Conservation (phyloP, 2,888 invertebrate species). For the Tigriopus californicus region DNA sequence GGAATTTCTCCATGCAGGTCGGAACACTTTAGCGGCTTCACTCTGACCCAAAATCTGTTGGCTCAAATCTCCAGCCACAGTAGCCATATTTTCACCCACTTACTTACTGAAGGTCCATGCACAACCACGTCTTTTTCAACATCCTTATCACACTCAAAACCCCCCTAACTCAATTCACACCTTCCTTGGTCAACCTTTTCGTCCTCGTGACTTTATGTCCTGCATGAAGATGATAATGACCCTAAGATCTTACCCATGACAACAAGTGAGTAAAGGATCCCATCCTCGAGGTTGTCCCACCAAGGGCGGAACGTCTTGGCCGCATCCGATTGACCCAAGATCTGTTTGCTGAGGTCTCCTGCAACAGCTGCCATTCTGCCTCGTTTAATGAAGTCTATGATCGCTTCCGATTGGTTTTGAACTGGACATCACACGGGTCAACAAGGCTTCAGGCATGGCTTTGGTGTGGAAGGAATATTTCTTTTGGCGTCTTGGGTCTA, state of each 20-base stretch:
- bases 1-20: neutral
- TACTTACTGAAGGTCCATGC: neutral
- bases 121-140: neutral
- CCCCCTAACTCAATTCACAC: neutral
- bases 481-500: no score
- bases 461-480: no score
- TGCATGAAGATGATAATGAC: no score
- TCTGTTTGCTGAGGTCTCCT: conserved; percentile 8
- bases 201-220: neutral
- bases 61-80: conserved; percentile 6
- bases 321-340: conserved; percentile 4
- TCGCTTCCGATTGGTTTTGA: no score
- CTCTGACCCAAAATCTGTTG: conserved; percentile 4
- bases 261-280: conserved; percentile 1
- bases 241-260: conserved; percentile 1
- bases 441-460: no score
- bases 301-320: conserved; percentile 4
- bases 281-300: conserved; percentile 9
- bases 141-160: neutral
- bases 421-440: no score
- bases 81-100: neutral
- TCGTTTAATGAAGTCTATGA: no score
- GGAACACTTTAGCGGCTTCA: neutral
- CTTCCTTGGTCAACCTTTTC: neutral
- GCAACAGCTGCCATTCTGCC: conserved; percentile 7